These are phyloP conservation scores for Sebastes paucispinis DNA, from an alignment of 2,797 vertebrate species.

Conservation along the genomic window DNA sequence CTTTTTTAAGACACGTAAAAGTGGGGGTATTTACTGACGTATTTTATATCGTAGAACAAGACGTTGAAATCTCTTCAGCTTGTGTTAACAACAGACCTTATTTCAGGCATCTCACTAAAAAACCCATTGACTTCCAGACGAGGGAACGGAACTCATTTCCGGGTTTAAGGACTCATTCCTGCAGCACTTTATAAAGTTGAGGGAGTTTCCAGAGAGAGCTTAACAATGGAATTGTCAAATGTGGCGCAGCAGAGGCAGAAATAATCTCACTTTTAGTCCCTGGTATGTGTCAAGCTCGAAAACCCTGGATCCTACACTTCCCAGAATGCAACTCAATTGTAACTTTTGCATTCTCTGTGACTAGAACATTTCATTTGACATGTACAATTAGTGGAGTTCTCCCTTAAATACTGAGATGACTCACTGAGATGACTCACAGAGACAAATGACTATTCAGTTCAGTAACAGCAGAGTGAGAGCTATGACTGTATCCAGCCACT, in stretches of 20 bases:
- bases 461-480: not conserved
- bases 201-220: not conserved
- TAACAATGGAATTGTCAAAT: not conserved
- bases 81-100: too few relatives aligned
- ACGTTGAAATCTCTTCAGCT: too few relatives aligned
- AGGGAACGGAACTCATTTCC: too few relatives aligned
- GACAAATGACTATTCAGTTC: not conserved
- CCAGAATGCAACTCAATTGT: not conserved
- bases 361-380: not conserved
- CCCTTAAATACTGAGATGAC: not conserved
- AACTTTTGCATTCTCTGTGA: not conserved
- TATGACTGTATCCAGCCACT: constrained; percentile 12
- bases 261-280: not conserved
- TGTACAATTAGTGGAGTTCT: not conserved
- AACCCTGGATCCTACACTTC: not conserved
- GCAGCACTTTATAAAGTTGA: not conserved
- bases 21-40: too few relatives aligned
- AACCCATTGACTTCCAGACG: too few relatives aligned
- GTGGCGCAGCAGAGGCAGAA: not conserved
- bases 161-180: too few relatives aligned
- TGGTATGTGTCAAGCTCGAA: not conserved
- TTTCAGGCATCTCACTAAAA: too few relatives aligned
- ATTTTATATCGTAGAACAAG: too few relatives aligned
- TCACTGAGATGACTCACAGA: not conserved
- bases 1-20: too few relatives aligned